These are phyloP conservation scores for Actenoides hombroni DNA, from an alignment of 2,113 vertebrate genomes.

Conservation along the genomic window DNA sequence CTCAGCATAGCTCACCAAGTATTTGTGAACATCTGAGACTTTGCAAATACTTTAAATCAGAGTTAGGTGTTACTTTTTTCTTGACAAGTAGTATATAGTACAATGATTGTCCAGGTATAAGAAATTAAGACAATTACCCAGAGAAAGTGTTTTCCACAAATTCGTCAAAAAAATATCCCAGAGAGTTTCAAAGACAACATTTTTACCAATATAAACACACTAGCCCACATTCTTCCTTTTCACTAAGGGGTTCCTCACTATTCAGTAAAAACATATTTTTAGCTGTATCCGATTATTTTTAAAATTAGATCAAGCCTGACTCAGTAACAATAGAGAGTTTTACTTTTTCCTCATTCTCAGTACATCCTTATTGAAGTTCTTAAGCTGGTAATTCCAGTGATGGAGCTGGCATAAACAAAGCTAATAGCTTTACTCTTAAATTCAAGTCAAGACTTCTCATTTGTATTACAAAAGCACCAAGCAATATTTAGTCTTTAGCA, in stretches of 20 bases:
- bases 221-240: neutral
- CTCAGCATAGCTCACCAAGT: neutral
- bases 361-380: neutral
- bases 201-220: neutral
- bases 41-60: neutral
- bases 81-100: neutral
- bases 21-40: neutral
- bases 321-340: neutral
- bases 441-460: neutral
- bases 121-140: neutral
- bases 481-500: neutral
- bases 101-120: neutral
- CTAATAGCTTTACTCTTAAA: neutral
- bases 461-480: neutral
- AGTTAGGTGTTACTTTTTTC: neutral
- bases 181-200: neutral
- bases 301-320: neutral
- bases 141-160: neutral
- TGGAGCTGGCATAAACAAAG: neutral
- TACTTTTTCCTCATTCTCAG: neutral
- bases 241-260: neutral
- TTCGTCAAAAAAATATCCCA: neutral
- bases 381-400: neutral
- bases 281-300: neutral
- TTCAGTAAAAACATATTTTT: neutral